Base-by-base conservation (phyloP, 2,113 vertebrate genomes). In the Mormoops blainvillei region DNA sequence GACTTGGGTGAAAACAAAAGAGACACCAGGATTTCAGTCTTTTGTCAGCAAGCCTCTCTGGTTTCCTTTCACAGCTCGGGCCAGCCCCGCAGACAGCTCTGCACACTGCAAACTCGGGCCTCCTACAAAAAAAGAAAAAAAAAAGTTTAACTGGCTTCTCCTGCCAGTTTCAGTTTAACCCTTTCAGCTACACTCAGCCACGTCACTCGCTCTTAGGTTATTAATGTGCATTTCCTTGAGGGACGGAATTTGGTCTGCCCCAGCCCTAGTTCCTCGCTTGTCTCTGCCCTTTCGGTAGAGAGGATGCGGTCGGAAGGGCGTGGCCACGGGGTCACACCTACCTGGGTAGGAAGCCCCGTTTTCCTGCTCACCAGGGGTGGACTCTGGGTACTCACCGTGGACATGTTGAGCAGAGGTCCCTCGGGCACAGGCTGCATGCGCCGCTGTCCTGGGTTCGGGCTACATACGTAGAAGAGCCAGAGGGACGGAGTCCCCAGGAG, bases 1-100 rank as follows among this genome's bases (percentile, higher is more conserved):
- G 98, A 98, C 98, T 92, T 97, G 97, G 98, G 98, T 96, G 98
- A 98, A 98, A 98, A 98, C 98, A 98, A 98, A 98, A 98, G 98
- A 98, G 95, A 98, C 97, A 97, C 97, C 97, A 94, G 96, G 97
- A 96, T 97, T 97, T 98, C 94, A 92, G 95, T 84, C 98, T 98
- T 98, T 98, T 98, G 98, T 98, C 97, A 97, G 97, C 90, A 95
- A 97, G 97, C 96, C 96, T 98, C 97, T 98, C 98, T 82, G 96
- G 87, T 98, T 98, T 98, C 98, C 91, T 97, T 98, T 97, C 97
- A 98, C 92, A 74, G 83, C 94, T 90, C 97, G 97, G 98, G 36
- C 43, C 97, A 98, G 97, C 97, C 91, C 96, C 94, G 96, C 91
- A 95, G 96, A 97, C 97, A 97, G 91, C 83, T 68, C 97, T 96